Evolutionary conservation across 1,140 invertebrate species (phyloP), one percentile per base, ranked within the genome.

Genomic region (Adoxophyes honmai): DNA sequence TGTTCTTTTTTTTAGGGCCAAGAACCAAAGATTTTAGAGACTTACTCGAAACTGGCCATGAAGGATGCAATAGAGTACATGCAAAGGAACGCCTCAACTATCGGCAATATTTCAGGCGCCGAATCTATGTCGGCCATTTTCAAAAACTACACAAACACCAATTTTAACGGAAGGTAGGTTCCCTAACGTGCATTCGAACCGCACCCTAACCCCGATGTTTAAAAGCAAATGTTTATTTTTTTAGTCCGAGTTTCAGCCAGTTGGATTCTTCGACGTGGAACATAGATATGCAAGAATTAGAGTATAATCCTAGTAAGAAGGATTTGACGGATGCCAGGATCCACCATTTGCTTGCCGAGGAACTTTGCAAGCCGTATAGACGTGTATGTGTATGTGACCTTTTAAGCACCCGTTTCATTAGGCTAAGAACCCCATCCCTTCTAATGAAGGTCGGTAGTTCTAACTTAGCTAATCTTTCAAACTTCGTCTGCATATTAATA

Each of bases 1-100:
- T 33, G 14, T 28, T 14, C 15, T 38, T 38, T 10, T 4, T 68
- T 74, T 54, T 75, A 93, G 88, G 96, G 96, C 11, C 94, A 95
- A 34, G 96, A 98, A 78, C 96, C 97, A 52, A 98, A 98, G 86
- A 98, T 99, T 68, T 90, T 98, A 62, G 96, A 98, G 82, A 98
- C 97, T 0, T 98, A 96, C 88, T 97, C 96, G 4, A 97, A 97
- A 78, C 89, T 98, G 42, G 96, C 96, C 18, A 96, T 98, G 93
- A 94, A 94, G 72, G 97, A 99, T 84, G 97, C 97, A 10, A 94
- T 98, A 88, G 95, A 97, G 68, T 95, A 96, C 66, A 96, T 97
- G 92, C 92, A 93, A 73, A 91, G 94, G 68, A 97, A 95, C 86
- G 95, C 94, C 15, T 96, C 94, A 36, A 95, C 94, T 5, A 94